Conservation (phyloP, 2,888 invertebrate genomes). For the Himalopsyche anomala region DNA sequence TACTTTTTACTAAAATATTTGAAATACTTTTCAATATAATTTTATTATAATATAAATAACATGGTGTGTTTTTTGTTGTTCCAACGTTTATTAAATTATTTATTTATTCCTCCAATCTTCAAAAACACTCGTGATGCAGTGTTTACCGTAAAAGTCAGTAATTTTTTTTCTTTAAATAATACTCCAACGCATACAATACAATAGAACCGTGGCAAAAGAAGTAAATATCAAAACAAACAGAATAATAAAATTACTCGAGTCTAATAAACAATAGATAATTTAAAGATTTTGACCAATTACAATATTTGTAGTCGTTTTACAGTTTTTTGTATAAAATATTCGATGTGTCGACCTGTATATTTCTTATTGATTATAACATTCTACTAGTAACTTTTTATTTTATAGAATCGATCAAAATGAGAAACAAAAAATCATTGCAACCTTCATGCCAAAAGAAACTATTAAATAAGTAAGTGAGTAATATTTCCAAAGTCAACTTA, state of each 20-base stretch:
- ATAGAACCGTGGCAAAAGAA: neutral
- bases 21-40: slow-evolving; percentile 55
- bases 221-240: neutral
- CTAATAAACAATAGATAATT: neutral
- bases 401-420: neutral
- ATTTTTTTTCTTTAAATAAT: slow-evolving; percentile 27
- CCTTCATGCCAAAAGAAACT: too few relatives aligned
- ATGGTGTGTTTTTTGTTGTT: slow-evolving; percentile 51
- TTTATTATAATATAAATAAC: slow-evolving; percentile 49
- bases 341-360: slow-evolving; percentile 32
- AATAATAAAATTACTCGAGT: neutral
- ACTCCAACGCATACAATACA: neutral
- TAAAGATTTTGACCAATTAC: neutral
- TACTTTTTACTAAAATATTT: slow-evolving; percentile 59
- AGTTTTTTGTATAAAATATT: slow-evolving; percentile 26
- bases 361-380: neutral
- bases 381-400: slow-evolving; percentile 25
- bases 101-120: slow-evolving; percentile 42
- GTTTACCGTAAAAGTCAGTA: slow-evolving; percentile 14
- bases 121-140: neutral
- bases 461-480: too few relatives aligned
- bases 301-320: neutral
- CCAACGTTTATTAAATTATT: slow-evolving; percentile 51
- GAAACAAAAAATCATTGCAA: neutral
- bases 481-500: too few relatives aligned